Conservation (phyloP, 2,797 vertebrate species). For the Chaetodon trifasciatus region DNA sequence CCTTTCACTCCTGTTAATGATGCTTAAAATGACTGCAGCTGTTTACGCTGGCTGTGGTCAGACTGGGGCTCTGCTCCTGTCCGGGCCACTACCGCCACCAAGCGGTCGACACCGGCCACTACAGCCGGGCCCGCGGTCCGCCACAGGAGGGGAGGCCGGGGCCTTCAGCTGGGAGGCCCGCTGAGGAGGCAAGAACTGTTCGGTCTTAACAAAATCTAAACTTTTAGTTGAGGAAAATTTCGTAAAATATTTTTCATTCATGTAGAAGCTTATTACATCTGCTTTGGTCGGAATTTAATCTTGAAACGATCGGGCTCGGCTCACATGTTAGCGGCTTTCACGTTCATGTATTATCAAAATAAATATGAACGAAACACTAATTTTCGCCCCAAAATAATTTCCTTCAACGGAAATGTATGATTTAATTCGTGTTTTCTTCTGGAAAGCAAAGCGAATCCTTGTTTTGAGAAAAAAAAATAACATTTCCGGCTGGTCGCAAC, state of each 20-base stretch:
- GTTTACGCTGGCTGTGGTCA: not conserved
- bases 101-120: slow-evolving; percentile 2
- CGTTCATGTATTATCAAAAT: not conserved
- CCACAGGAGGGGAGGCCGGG: not conserved
- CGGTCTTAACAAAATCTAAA: fast-evolving
- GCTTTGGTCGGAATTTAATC: not conserved
- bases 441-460: fast-evolving
- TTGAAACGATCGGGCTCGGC: not conserved
- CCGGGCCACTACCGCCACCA: slow-evolving; percentile 53
- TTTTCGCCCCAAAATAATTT: not conserved
- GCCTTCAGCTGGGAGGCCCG: slow-evolving; percentile 33
- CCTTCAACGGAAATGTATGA: fast-evolving
- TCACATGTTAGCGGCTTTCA: too few species aligned
- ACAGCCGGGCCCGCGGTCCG: not conserved
- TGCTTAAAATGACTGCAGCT: not conserved
- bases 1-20: not conserved
- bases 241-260: not conserved
- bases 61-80: not conserved
- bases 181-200: not conserved
- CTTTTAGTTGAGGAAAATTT: not conserved
- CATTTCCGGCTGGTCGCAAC: not conserved
- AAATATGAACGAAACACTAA: fast-evolving
- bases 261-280: not conserved
- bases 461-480: not conserved
- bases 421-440: fast-evolving